Percentiles rank a stretch among this genome's conserved stretches.
Evolutionary conservation across 2,888 invertebrate species (phyloP).

Genomic region (Autographa gamma): DNA sequence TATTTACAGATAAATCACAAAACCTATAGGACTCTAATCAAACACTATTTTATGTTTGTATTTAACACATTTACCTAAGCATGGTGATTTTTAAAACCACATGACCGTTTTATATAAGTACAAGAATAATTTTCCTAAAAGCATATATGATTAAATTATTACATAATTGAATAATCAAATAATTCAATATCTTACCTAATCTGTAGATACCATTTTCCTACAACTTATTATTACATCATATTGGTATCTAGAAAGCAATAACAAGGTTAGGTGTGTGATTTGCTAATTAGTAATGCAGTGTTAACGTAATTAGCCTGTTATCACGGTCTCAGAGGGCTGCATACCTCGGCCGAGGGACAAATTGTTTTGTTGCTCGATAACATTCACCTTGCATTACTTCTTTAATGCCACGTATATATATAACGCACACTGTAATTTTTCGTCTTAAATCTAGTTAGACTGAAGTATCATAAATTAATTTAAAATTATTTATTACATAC

Average conservation of each 20-base stretch:
- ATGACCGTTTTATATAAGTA: too few relatives aligned
- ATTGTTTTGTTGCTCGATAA: background rate
- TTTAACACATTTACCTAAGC: too few relatives aligned
- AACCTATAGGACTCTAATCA: too few relatives aligned
- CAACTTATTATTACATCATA: background rate
- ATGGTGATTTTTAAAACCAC: too few relatives aligned
- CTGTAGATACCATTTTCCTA: background rate
- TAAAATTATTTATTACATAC: too few relatives aligned
- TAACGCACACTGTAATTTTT: background rate
- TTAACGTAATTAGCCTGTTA: slow-evolving; percentile 4
- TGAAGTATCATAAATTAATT: too few relatives aligned
- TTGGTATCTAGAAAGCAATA: background rate
- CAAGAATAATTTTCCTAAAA: too few relatives aligned
- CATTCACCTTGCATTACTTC: background rate
- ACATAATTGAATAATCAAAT: too few relatives aligned
- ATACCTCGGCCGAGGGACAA: background rate
- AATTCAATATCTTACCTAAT: background rate
- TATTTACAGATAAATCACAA: too few relatives aligned
- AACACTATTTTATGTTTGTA: too few relatives aligned
- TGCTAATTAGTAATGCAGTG: slow-evolving; percentile 4
- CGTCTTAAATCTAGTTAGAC: too few relatives aligned
- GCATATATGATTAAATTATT: too few relatives aligned
- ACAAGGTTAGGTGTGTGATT: background rate
- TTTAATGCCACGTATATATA: background rate
- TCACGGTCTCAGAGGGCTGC: background rate